Conservation (phyloP, 2,888 invertebrate species). For the Sarcophaga rosellei region DNA sequence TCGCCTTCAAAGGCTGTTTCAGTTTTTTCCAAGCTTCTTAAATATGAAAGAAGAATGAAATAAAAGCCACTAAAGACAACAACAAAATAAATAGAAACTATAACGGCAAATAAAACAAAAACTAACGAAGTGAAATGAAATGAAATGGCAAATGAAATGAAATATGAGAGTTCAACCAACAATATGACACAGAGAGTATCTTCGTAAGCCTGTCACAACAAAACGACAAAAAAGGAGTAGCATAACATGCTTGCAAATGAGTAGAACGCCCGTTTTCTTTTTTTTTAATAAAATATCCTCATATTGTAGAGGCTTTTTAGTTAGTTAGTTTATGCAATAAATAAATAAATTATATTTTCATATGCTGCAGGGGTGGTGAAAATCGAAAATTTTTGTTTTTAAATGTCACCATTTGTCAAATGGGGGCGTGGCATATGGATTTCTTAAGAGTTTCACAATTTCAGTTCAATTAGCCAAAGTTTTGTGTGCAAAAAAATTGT, state of each 20-base stretch:
- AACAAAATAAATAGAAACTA: slow-evolving; percentile 8
- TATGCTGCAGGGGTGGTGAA: too few relatives aligned
- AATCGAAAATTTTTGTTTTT: too few relatives aligned
- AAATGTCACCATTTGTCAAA: too few relatives aligned
- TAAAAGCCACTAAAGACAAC: not conserved
- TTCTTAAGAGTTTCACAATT: too few relatives aligned
- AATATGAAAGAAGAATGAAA: slow-evolving; percentile 1
- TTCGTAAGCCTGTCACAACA: slow-evolving; percentile 43
- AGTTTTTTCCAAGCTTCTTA: not conserved
- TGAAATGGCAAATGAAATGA: slow-evolving; percentile 26
- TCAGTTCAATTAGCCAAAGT: too few relatives aligned
- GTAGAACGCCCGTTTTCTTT: not conserved
- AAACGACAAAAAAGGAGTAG: slow-evolving; percentile 54
- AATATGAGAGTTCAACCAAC: slow-evolving; percentile 58
- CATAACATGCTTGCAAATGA: not conserved
- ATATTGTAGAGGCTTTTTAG: too few relatives aligned
- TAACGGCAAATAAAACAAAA: slow-evolving; percentile 4
- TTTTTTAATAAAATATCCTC: not conserved
- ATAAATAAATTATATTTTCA: too few relatives aligned
- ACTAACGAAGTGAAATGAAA: not conserved
- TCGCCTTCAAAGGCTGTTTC: slow-evolving; percentile 8
- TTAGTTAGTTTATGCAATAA: too few relatives aligned
- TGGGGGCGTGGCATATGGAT: too few relatives aligned
- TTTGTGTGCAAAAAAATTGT: too few relatives aligned
- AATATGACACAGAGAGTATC: slow-evolving; percentile 57